phyloP scores from a whole-genome alignment of 35 echinoderm and acorn worm species.

The Strongylocentrotus purpuratus region DNA sequence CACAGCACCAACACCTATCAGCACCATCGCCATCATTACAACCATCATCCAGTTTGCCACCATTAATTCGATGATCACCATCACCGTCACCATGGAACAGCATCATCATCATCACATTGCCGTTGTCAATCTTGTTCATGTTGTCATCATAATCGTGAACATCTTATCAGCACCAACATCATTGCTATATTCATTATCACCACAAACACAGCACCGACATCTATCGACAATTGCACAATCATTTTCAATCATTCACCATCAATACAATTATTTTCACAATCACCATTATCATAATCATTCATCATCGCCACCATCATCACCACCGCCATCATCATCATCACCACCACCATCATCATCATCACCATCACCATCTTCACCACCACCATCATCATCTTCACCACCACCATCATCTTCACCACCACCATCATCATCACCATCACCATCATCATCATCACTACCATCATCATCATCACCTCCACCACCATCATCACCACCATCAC shows the following conservation, averaged over 20 bases:
- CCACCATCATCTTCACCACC: background rate
- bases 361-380: conserved; percentile 1
- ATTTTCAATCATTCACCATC: background rate
- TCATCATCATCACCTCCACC: conserved; percentile 4
- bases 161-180: too few species aligned
- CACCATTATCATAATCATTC: background rate
- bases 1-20: too few species aligned
- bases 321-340: conserved; percentile 27
- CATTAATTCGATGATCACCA: too few species aligned
- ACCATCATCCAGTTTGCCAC: too few species aligned
- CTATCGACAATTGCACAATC: too few species aligned
- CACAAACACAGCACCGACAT: too few species aligned
- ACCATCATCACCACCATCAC: conserved; percentile 29
- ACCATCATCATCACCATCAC: conserved; percentile 32
- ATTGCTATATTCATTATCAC: too few species aligned
- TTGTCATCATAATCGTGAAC: too few species aligned
- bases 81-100: too few species aligned
- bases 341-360: conserved; percentile 16
- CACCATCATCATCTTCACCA: background rate
- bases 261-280: background rate
- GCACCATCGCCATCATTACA: too few species aligned
- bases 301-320: conserved; percentile 16
- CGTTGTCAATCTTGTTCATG: too few species aligned
- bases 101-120: too few species aligned
- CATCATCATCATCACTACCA: background rate